Conservation (phyloP, 1,140 invertebrate species). For the Aphelenchoides besseyi region DNA sequence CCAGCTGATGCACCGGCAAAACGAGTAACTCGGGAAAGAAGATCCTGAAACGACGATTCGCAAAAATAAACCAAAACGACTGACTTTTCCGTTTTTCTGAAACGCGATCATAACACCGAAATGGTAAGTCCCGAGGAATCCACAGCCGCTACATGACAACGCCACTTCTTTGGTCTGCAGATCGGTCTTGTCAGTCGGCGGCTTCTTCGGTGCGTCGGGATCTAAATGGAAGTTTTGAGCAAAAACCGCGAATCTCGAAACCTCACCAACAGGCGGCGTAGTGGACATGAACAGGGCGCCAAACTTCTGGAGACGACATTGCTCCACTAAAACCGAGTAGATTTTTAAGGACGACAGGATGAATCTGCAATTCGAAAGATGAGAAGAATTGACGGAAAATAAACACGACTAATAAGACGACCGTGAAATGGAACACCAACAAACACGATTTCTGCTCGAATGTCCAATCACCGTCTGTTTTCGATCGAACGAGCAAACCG, state of each 20-base stretch:
- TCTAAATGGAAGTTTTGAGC: too few species aligned
- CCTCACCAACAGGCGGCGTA: background rate
- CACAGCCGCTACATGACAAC: constrained; percentile 42
- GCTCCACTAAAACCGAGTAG: background rate
- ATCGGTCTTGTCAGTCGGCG: background rate
- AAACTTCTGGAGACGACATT: background rate
- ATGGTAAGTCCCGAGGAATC: constrained; percentile 58
- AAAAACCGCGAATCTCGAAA: too few species aligned
- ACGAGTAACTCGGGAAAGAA: constrained; percentile 37
- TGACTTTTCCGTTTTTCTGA: constrained; percentile 55
- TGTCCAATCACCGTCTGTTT: too few species aligned
- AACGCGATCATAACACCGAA: constrained; percentile 59
- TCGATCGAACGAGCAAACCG: too few species aligned
- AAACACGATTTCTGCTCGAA: too few species aligned
- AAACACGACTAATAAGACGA: too few species aligned
- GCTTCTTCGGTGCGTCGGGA: background rate
- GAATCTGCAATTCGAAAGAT: background rate
- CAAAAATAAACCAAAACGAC: constrained; percentile 18
- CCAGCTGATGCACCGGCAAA: constrained; percentile 58
- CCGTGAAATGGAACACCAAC: too few species aligned
- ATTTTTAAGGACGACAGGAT: constrained; percentile 12
- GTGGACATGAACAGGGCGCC: background rate
- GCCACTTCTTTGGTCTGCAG: constrained; percentile 24
- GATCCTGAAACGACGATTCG: constrained; percentile 23
- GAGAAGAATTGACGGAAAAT: constrained; percentile 5